These are phyloP conservation scores for Eleutherodactylus coqui DNA, from an alignment of 2,797 vertebrate genomes.

Conservation along the genomic window DNA sequence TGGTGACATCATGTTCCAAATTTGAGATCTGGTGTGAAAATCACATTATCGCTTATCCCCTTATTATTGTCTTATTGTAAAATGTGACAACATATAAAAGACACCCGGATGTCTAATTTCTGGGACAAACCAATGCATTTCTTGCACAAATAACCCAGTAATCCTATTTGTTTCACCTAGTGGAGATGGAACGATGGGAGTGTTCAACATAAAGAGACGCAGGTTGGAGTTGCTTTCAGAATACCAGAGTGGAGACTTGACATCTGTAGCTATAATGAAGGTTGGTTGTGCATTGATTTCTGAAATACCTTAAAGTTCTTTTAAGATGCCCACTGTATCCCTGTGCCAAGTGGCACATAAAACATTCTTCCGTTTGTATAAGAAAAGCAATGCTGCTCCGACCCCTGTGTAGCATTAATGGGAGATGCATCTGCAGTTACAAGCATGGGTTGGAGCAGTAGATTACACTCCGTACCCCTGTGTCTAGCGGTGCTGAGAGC, in stretches of 20 bases:
- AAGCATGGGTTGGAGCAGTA: too few species aligned
- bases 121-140: neutral
- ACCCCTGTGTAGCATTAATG: too few species aligned
- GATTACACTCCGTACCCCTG: too few species aligned
- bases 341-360: too few species aligned
- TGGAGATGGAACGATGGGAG: slow-evolving; percentile 90
- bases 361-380: too few species aligned
- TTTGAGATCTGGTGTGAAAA: neutral
- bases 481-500: too few species aligned
- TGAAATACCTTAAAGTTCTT: neutral
- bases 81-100: neutral
- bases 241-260: slow-evolving; percentile 89
- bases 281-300: slow-evolving; percentile 66
- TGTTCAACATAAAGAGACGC: slow-evolving; percentile 89
- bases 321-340: too few species aligned
- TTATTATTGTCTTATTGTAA: neutral
- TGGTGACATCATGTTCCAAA: neutral
- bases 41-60: neutral
- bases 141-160: too few species aligned
- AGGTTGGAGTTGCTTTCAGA: slow-evolving; percentile 92
- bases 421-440: too few species aligned
- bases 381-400: too few species aligned
- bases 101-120: neutral
- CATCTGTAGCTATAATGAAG: slow-evolving; percentile 89
- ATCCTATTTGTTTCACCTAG: slow-evolving; percentile 72